These are phyloP conservation scores for Hydrochoerus hydrochaeris DNA, from an alignment of 2,113 vertebrate genomes.

Conservation along the genomic window DNA sequence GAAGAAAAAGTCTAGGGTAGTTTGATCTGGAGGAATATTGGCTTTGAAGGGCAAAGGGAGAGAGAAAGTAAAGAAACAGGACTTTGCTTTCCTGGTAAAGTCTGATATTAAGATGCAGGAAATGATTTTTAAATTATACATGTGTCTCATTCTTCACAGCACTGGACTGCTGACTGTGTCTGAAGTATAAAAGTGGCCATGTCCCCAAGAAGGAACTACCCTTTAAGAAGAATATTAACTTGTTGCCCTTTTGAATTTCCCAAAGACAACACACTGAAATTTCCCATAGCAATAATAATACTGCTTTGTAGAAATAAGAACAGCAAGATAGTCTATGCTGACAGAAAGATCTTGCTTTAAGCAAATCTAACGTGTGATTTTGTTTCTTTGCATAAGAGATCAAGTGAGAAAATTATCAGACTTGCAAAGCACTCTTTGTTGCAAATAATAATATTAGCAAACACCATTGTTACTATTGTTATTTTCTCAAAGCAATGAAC, in stretches of 20 bases:
- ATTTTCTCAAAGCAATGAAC: conserved; percentile 6
- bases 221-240: conserved; percentile 63
- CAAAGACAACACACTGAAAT: conserved; percentile 29
- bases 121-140: conserved; percentile 72
- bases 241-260: conserved; percentile 62
- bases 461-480: not conserved
- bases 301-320: conserved; percentile 41
- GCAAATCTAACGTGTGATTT: not conserved
- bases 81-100: conserved; percentile 56
- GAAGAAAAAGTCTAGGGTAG: conserved; percentile 53
- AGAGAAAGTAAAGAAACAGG: not conserved
- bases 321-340: conserved; percentile 19
- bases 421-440: conserved; percentile 33
- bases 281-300: conserved; percentile 47
- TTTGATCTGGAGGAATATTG: conserved; percentile 65
- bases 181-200: conserved; percentile 48
- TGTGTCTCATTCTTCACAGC: conserved; percentile 55
- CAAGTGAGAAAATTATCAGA: conserved; percentile 33
- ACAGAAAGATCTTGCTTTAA: conserved; percentile 51
- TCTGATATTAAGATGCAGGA: conserved; percentile 61
- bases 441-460: not conserved
- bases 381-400: conserved; percentile 44
- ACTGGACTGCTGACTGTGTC: conserved; percentile 31
- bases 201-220: conserved; percentile 46
- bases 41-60: conserved; percentile 48